Conservation (phyloP, 2,888 invertebrate genomes). For the Phorcus lineatus region DNA sequence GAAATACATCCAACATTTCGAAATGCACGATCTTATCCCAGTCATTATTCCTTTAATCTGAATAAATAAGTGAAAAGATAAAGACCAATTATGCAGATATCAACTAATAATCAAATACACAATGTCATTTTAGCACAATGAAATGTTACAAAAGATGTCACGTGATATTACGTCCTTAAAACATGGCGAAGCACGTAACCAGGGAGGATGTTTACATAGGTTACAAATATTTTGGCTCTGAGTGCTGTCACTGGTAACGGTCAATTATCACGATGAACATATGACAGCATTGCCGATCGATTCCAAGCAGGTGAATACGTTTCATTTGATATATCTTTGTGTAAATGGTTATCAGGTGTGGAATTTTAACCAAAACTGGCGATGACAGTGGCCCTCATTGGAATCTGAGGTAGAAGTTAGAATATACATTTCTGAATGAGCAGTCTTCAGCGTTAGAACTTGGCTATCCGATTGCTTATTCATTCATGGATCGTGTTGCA, state of each 20-base stretch:
- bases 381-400: too few relatives aligned
- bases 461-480: slow-evolving; percentile 22
- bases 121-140: neutral
- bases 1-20: too few relatives aligned
- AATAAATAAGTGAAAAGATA: too few relatives aligned
- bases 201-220: slow-evolving; percentile 39
- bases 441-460: neutral
- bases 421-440: too few relatives aligned
- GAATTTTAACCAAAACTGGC: neutral
- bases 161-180: neutral
- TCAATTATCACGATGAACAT: neutral
- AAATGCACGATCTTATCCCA: too few relatives aligned
- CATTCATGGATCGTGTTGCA: slow-evolving; percentile 28
- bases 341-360: too few relatives aligned
- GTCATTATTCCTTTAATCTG: too few relatives aligned
- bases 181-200: slow-evolving; percentile 27
- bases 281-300: too few relatives aligned
- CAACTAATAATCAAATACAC: neutral
- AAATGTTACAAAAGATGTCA: neutral
- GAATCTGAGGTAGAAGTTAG: too few relatives aligned
- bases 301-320: too few relatives aligned
- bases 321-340: too few relatives aligned
- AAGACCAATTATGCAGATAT: too few relatives aligned
- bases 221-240: neutral
- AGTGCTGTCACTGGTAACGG: neutral